These are phyloP conservation scores for Chymomyza amoena DNA, from an alignment of 2,888 invertebrate species.

Conservation along the genomic window DNA sequence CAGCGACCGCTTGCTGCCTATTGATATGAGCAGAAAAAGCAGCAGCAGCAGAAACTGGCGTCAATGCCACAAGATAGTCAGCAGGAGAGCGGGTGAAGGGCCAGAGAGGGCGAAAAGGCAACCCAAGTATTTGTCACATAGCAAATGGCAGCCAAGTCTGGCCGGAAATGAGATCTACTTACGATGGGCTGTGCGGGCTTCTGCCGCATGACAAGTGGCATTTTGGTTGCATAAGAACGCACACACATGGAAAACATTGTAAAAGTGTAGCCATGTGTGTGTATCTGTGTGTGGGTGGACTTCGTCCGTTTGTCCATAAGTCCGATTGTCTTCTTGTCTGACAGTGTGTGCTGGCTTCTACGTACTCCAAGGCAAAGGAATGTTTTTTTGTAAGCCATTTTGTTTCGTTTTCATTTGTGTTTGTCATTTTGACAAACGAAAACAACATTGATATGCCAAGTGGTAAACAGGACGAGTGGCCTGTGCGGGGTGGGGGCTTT, in stretches of 20 bases:
- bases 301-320: not conserved
- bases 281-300: not conserved
- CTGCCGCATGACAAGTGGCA: conserved; percentile 33
- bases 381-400: conserved; percentile 26
- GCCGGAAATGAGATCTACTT: conserved; percentile 64
- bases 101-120: not conserved
- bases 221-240: conserved; percentile 24
- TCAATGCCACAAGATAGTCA: conserved; percentile 12
- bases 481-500: no score
- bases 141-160: conserved; percentile 51
- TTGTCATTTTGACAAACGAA: conserved; percentile 61
- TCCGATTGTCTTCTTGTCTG: not conserved
- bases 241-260: conserved; percentile 8
- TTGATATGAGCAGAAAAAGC: conserved; percentile 47
- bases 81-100: no score
- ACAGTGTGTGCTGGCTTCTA: not conserved
- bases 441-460: conserved; percentile 61
- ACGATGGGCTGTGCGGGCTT: conserved; percentile 14
- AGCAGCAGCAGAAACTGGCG: conserved; percentile 16
- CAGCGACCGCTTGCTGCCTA: conserved; percentile 43
- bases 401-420: conserved; percentile 37
- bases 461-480: conserved; percentile 25
- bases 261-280: not conserved
- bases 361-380: conserved; percentile 19
- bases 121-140: conserved; percentile 26